These are phyloP conservation scores for Dendrolimus houi DNA, from an alignment of 2,888 invertebrate genomes.

Conservation along the genomic window DNA sequence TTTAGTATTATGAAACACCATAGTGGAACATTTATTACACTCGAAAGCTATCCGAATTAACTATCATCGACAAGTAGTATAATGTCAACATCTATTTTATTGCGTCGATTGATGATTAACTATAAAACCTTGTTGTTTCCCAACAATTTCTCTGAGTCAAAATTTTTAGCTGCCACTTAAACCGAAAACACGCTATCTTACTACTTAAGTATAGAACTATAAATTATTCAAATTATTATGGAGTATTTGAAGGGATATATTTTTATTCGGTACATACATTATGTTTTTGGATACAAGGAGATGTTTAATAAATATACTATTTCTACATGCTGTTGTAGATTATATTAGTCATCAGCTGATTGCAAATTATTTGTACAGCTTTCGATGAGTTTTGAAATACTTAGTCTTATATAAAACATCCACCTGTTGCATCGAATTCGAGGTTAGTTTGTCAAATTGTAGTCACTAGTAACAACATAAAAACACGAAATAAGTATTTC, in stretches of 20 bases:
- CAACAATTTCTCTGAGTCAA: slow-evolving; percentile 17
- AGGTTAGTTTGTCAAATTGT: too few relatives aligned
- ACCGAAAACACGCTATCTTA: not conserved
- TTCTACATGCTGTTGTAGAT: too few relatives aligned
- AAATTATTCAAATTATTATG: slow-evolving; percentile 2
- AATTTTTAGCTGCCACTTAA: slow-evolving; percentile 2
- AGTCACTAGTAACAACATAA: too few relatives aligned
- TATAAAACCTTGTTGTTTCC: slow-evolving; percentile 25
- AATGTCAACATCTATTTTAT: slow-evolving; percentile 13
- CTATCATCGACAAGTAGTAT: slow-evolving; percentile 8
- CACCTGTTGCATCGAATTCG: too few relatives aligned
- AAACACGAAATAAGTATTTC: too few relatives aligned
- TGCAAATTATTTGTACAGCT: too few relatives aligned
- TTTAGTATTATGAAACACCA: not conserved
- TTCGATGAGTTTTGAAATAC: too few relatives aligned
- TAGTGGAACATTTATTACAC: not conserved
- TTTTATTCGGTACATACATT: too few relatives aligned
- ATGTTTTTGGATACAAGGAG: too few relatives aligned
- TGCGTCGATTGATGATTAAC: slow-evolving; percentile 18
- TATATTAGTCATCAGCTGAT: too few relatives aligned
- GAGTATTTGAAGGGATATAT: slow-evolving; percentile 14
- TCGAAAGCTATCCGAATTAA: not conserved
- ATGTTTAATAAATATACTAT: too few relatives aligned
- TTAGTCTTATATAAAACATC: too few relatives aligned
- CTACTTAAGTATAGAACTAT: not conserved